Evolutionary conservation across 2,113 vertebrate genomes (phyloP).

Genomic region (Melanostigma gelatinosum): DNA sequence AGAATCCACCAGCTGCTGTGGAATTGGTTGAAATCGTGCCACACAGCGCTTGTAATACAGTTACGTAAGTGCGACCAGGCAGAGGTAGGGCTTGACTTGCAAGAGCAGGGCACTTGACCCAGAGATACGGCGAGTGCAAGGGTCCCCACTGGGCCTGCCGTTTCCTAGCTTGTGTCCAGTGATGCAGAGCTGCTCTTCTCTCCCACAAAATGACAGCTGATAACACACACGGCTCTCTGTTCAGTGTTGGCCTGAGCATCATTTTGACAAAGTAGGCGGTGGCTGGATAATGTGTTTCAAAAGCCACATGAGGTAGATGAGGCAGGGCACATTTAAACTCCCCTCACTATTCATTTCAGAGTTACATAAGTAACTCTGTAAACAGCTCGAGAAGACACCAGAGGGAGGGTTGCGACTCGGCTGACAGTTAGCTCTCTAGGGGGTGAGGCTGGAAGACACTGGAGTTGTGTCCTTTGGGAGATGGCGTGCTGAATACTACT

Average conservation of each 20-base stretch:
- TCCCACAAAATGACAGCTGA: conserved; percentile 5
- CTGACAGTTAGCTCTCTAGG: conserved; percentile 31
- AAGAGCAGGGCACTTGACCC: conserved; percentile 69
- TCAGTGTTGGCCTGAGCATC: neutral
- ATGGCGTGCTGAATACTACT: conserved; percentile 8
- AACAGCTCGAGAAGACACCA: conserved; percentile 46
- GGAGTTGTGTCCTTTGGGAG: neutral
- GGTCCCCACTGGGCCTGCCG: conserved; percentile 7
- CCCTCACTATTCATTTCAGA: conserved; percentile 24
- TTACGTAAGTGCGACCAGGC: conserved; percentile 71
- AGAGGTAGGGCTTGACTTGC: conserved; percentile 56
- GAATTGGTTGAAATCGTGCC: conserved; percentile 75
- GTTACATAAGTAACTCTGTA: conserved; percentile 55
- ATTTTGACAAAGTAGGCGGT: conserved; percentile 27
- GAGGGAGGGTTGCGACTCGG: conserved; percentile 11
- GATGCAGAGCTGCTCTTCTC: conserved; percentile 30
- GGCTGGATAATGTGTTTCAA: neutral
- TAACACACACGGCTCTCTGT: neutral
- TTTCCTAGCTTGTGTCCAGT: conserved; percentile 13
- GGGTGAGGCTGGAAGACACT: conserved; percentile 6
- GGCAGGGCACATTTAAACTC: conserved; percentile 34
- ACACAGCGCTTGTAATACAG: conserved; percentile 65
- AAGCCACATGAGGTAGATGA: conserved; percentile 5
- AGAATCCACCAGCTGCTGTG: conserved; percentile 79
- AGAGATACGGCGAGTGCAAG: conserved; percentile 35